These are phyloP conservation scores for Stictocephala bisonia DNA, from an alignment of 2,888 invertebrate species.

Conservation along the genomic window DNA sequence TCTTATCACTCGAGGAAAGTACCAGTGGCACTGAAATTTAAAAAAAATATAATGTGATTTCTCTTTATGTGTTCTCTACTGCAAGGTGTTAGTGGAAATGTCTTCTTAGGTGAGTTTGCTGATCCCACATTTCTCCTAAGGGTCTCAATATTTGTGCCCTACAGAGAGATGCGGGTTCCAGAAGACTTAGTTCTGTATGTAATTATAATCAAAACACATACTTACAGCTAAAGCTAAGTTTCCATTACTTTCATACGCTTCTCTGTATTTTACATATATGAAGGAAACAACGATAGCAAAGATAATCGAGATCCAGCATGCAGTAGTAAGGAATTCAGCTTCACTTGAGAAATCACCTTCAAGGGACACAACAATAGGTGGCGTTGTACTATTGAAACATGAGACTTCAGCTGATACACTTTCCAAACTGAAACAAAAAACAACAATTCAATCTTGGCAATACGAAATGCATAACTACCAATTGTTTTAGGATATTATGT, in stretches of 20 bases:
- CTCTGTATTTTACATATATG: neutral
- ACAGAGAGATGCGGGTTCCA: no score
- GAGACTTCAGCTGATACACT: neutral
- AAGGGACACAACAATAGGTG: neutral
- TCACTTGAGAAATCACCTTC: conserved; percentile 10
- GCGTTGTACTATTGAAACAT: neutral
- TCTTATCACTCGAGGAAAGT: no score
- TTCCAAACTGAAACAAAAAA: neutral
- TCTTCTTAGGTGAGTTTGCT: no score
- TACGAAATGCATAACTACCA: neutral
- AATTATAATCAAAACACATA: neutral
- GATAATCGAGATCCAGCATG: neutral
- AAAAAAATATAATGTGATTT: no score
- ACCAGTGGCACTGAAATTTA: no score
- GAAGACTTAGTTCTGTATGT: no score
- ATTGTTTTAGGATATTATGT: no score
- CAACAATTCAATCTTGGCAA: neutral
- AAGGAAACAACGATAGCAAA: neutral
- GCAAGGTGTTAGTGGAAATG: no score
- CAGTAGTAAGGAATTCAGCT: conserved; percentile 14
- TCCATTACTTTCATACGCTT: conserved; percentile 20
- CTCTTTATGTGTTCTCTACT: no score
- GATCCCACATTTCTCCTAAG: no score
- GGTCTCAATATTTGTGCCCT: no score
- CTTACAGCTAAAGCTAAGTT: conserved; percentile 24